Conservation (phyloP, 2,888 invertebrate genomes). For the Hedya salicella region DNA sequence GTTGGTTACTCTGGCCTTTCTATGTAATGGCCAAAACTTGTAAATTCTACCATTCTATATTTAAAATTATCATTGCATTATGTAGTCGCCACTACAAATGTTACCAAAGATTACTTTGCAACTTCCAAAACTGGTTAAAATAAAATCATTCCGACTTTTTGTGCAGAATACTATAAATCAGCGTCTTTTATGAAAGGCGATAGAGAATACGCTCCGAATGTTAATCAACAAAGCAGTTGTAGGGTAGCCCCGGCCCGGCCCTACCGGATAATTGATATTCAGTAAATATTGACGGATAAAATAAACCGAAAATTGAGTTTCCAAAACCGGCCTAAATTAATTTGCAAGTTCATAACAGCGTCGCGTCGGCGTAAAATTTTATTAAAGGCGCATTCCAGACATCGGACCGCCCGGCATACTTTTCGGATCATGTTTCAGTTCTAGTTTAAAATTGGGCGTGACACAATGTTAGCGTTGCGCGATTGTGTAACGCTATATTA, state of each 20-base stretch:
- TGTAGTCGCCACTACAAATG: no score
- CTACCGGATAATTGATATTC: constrained; percentile 79
- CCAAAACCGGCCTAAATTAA: constrained; percentile 80
- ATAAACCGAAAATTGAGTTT: constrained; percentile 83
- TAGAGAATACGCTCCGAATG: constrained; percentile 48
- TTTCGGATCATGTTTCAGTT: constrained; percentile 47
- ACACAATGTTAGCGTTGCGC: background rate
- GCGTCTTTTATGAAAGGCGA: constrained; percentile 22
- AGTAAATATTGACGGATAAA: constrained; percentile 82
- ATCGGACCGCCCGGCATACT: constrained; percentile 46
- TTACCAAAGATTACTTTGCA: no score
- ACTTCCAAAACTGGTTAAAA: no score
- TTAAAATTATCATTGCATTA: no score
- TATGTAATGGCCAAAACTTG: no score
- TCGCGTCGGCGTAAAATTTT: constrained; percentile 74
- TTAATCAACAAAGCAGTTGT: constrained; percentile 54
- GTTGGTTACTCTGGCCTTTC: no score
- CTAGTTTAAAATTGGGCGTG: constrained; percentile 31
- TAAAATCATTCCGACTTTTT: no score
- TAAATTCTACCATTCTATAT: no score
- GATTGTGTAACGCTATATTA: constrained; percentile 7
- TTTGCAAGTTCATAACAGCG: constrained; percentile 81
- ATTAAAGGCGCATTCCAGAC: constrained; percentile 72
- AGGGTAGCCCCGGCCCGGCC: constrained; percentile 54
- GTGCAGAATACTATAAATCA: constrained; percentile 15